Conservation (phyloP, 2,797 vertebrate genomes). For the Menidia menidia region DNA sequence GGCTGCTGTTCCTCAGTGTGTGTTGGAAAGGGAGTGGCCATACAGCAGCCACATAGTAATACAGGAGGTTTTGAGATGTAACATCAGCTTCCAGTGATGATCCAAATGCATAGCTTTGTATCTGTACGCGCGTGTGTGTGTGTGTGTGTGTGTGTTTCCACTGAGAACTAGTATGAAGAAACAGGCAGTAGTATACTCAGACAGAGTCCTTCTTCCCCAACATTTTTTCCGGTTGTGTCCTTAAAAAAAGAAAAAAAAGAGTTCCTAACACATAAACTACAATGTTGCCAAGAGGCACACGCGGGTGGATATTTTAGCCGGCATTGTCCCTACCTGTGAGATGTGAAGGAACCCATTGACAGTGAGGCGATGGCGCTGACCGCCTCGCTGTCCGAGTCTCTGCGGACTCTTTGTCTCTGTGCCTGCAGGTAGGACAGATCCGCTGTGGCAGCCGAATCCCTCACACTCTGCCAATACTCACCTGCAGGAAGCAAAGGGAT, state of each 20-base stretch:
- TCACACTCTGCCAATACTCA: constrained; percentile 90
- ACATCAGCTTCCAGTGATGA: constrained; percentile 66
- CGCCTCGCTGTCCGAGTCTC: constrained; percentile 87
- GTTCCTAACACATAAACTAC: neutral
- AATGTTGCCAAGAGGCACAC: neutral
- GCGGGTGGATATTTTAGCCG: neutral
- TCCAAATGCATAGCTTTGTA: constrained; percentile 40
- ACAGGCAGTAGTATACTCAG: constrained; percentile 43
- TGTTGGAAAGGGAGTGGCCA: constrained; percentile 36
- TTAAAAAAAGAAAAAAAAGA: constrained; percentile 41
- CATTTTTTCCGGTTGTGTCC: constrained; percentile 60
- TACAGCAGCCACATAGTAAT: constrained; percentile 53
- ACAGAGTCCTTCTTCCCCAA: constrained; percentile 58
- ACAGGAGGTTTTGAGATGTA: constrained; percentile 47
- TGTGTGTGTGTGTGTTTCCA: constrained; percentile 30
- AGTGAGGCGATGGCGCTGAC: constrained; percentile 88
- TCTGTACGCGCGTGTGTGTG: constrained; percentile 14
- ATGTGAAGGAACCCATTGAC: constrained; percentile 80
- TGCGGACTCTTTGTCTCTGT: constrained; percentile 74
- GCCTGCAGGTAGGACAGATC: constrained; percentile 86
- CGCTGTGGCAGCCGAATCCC: constrained; percentile 82
- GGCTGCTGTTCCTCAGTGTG: constrained; percentile 27
- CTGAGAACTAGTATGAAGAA: constrained; percentile 40
- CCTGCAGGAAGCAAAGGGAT: constrained; percentile 74
- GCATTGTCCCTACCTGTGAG: constrained; percentile 52